Conservation (phyloP, 2,888 invertebrate species). For the Ectropis crepuscularia region DNA sequence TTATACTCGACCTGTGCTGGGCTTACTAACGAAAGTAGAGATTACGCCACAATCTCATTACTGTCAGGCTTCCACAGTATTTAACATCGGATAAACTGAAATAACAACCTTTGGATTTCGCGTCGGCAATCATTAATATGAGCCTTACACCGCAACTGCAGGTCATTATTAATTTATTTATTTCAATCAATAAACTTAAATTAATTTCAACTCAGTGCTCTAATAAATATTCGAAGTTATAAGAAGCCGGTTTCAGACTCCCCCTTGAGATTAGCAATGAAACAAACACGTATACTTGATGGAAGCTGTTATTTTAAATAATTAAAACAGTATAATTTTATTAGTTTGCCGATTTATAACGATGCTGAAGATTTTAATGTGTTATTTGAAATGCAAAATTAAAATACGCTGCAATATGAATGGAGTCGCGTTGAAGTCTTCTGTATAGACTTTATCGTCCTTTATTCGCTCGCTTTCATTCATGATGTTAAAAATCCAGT, state of each 20-base stretch:
- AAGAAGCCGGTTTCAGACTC: conserved; percentile 21
- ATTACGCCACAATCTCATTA: conserved; percentile 72
- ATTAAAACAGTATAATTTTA: conserved; percentile 24
- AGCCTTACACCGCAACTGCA: conserved; percentile 15
- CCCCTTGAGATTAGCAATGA: conserved; percentile 28
- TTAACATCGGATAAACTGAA: conserved; percentile 64
- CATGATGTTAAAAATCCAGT: conserved; percentile 13
- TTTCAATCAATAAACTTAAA: conserved; percentile 17
- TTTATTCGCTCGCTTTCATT: conserved; percentile 14
- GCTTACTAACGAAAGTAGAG: conserved; percentile 67
- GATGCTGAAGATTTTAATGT: conserved; percentile 9
- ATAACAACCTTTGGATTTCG: conserved; percentile 60
- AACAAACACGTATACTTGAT: conserved; percentile 34
- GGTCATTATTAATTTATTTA: conserved; percentile 4
- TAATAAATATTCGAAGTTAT: conserved; percentile 15
- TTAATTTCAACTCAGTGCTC: conserved; percentile 12
- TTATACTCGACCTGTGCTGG: conserved; percentile 42
- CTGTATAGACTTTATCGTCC: conserved; percentile 21
- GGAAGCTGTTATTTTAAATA: conserved; percentile 31
- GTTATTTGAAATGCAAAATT: conserved; percentile 18
- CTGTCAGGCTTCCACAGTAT: conserved; percentile 52
- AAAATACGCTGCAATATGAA: conserved; percentile 3
- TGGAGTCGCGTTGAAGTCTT: conserved; percentile 31
- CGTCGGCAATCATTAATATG: conserved; percentile 51
- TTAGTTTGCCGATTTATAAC: conserved; percentile 14